Base-by-base conservation (phyloP, 2,888 invertebrate genomes). In the Drosophila subsilvestris region DNA sequence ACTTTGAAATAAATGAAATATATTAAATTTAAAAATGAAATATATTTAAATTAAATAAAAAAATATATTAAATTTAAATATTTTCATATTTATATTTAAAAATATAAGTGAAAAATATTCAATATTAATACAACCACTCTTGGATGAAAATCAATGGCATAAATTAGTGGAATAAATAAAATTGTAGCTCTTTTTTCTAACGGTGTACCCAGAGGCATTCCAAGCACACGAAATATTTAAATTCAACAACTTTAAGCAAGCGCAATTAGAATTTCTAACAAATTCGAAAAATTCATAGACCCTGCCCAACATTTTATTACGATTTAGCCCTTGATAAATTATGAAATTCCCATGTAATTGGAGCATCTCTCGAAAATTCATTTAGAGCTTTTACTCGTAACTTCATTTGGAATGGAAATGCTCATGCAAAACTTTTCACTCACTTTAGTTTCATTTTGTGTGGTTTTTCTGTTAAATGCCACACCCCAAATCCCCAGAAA, bases 401-500 rank as follows among this genome's bases (percentile, higher is more conserved):
- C 22, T 32, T 8, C 20, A 53, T 53, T 53, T 37, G 32, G 17
- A 18, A 37, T 53, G 53, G 37, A 54, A 48, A 32, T 25, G 47
- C 17, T 2, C 17, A 22, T 37, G 32, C 48, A 25, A 25, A 49
- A 20, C 22, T 43, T 25, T 63, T 17, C 9, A 17, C 17, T 25
- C 60, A 45, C 8, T 14, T 48, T 17, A 43, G 17, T 32, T 68
- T 43, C 25, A 22, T 20, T 48, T 32, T 49, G 32, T 25, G 49
- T 17, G n/a, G 47, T n/a, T 67, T 17, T 43, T 43, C 20, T 6
- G 47, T 10, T 42, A 17, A 37, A 17, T 17, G 18, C 48, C 55
- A 68, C 55, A 68, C 56, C 55, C 9, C 55, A 55, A 69, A 51
- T 51, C 42, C 49, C 37, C n/a, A 47, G 29, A 50, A 72, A 50